Base-by-base conservation (phyloP, 1,140 invertebrate species). In the Drosophila ogumai region DNA sequence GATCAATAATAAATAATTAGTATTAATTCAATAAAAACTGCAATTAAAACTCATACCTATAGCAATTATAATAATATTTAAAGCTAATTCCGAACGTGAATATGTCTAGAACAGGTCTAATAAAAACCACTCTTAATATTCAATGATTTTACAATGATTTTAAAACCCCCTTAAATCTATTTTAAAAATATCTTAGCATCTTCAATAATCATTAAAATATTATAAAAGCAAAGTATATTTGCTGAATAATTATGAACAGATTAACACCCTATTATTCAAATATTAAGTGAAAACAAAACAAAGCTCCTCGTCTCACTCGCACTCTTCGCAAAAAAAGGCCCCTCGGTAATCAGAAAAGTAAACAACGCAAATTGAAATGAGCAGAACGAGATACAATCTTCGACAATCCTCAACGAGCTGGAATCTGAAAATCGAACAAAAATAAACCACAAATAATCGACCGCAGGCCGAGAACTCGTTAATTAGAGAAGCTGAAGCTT, bases 201-300 rank as follows among this genome's bases (percentile, higher is more conserved):
- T 25, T 57, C 28, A 68, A 56, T 22, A 49, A 50, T 63, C 56
- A 58, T 76, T 57, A 43, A 67, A 49, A 49, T 71, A 71, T 25
- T 41, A 58, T 19, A 69, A 32, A 41, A 55, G 19, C 65, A 34
- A 41, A 41, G 43, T 36, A 41, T 71, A 41, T 72, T 71, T 49
- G 52, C 47, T 58, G 31, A 59, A 59, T 65, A 67, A 76, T 76
- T 76, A 68, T 68, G 49, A 56, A 60, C n/a, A 49, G 28, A 79
- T 72, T 64, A 82, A 43, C 59, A 61, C 75, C 65, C 67, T 50
- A 82, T 78, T 75, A 76, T 76, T 76, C 63, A 82, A 81, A 81
- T 72, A 64, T 60, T 49, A 38, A 74, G 65, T 58, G 22, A 44
- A 75, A 75, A 50, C 50, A 49, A 86, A 75, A 78, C 64, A 85